Evolutionary conservation across 2,113 vertebrate species (phyloP), one percentile per base, ranked within the genome.

Genomic region (Mixornis gularis): DNA sequence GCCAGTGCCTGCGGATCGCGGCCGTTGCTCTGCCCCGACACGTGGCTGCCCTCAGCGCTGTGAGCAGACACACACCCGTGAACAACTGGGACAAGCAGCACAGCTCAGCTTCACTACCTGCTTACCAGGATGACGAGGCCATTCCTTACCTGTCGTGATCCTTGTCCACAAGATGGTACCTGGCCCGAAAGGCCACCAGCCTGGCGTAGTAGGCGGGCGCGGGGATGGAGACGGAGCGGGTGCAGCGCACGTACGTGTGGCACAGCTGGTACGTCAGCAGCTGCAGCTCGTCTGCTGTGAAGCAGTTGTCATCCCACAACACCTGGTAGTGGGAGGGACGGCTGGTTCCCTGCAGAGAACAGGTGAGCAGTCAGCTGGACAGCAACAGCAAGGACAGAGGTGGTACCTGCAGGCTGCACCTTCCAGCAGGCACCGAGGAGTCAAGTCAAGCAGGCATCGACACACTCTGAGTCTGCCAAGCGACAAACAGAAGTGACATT

Each of bases 301-400:
- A 99, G 30, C 99, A 99, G 97, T 99, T 99, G 97, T 99, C 99
- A 41, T 99, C 99, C 99, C 99, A 99, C 94, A 99, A 88, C 89
- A 99, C 99, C 92, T 99, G 99, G 96, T 99, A 99, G 97, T 99
- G 99, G 59, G 99, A 99, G 76, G 99, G 99, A 12, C 99, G 99
- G 94, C 99, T 99, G 96, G 99, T 99, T 98, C 99, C 99, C 99
- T 99, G 95, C 2, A 36, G 41, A 92, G 79, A 89, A 87, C 44
- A 79, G 43, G 73, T 0, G 29, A 85, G 78, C 40, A 29, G 34
- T 95, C 78, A 93, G 93, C 65, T 22, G 56, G 29, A 55, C 15
- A 55, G 68, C 73, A 69, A 3, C 55, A 13, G 21, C 52, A 43
- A 20, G 64, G 22, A 4, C 63, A 43, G 46, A 64, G 41, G 49